Evolutionary conservation across 2,888 invertebrate species (phyloP).

Genomic region (Thalpophila matura): DNA sequence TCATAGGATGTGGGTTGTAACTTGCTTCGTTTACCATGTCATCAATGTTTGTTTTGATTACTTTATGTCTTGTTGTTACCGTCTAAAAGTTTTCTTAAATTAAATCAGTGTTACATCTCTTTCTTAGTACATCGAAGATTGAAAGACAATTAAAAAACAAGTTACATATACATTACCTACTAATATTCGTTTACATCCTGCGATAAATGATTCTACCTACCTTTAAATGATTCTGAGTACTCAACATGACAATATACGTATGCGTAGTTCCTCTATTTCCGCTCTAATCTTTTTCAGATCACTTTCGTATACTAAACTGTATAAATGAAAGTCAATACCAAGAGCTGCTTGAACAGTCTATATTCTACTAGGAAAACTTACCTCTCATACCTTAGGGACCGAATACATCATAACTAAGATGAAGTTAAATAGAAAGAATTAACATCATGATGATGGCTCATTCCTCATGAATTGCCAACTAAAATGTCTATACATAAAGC

Average conservation of each 20-base stretch:
- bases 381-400: too few relatives aligned
- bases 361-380: too few relatives aligned
- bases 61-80: conserved; percentile 64
- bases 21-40: conserved; percentile 84
- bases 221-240: conserved; percentile 31
- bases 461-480: too few relatives aligned
- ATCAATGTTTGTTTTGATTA: conserved; percentile 90
- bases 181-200: conserved; percentile 48
- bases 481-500: too few relatives aligned
- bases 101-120: not conserved
- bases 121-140: not conserved
- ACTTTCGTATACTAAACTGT: conserved; percentile 29
- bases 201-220: conserved; percentile 43
- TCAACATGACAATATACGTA: conserved; percentile 38
- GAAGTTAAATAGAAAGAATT: too few relatives aligned
- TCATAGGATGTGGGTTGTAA: conserved; percentile 64
- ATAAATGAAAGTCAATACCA: not conserved
- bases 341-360: not conserved
- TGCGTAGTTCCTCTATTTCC: conserved; percentile 67
- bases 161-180: not conserved
- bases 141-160: not conserved
- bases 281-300: conserved; percentile 58
- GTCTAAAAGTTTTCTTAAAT: conserved; percentile 33
- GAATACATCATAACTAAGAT: too few relatives aligned
- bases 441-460: too few relatives aligned